Conservation (phyloP, 2,113 vertebrate species). For the Bufo gargarizans region DNA sequence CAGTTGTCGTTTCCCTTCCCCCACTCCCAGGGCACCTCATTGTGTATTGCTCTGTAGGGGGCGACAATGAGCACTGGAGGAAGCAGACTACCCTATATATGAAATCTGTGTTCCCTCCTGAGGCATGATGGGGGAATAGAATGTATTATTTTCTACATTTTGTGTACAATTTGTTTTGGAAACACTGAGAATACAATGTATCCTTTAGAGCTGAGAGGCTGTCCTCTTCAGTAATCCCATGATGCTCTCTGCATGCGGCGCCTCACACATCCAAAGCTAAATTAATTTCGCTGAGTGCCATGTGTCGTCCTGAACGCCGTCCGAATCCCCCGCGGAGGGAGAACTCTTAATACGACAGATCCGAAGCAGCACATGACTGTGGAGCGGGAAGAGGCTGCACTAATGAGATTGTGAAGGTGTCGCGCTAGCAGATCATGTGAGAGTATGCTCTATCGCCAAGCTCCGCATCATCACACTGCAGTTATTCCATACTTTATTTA, state of each 20-base stretch:
- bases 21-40: not conserved
- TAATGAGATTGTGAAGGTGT: slow-evolving; percentile 24
- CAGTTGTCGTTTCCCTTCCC: not conserved
- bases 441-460: not conserved
- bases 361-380: slow-evolving; percentile 28
- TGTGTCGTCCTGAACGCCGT: slow-evolving; percentile 2
- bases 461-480: not conserved
- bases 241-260: slow-evolving; percentile 24
- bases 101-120: not conserved
- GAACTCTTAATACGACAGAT: slow-evolving; percentile 28
- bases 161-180: not conserved
- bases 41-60: not conserved
- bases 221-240: slow-evolving; percentile 5
- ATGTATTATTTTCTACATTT: not conserved
- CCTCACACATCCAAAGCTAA: slow-evolving; percentile 36
- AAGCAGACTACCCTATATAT: not conserved
- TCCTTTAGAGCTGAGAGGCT: not conserved
- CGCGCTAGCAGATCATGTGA: not conserved
- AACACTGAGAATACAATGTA: not conserved
- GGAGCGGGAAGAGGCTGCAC: not conserved
- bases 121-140: not conserved
- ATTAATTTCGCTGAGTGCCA: slow-evolving; percentile 33
- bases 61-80: not conserved
- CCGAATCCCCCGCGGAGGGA: slow-evolving; percentile 25
- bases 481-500: not conserved